phyloP scores from a whole-genome alignment of 2,888 invertebrate species.

The Andrena trimmerana region DNA sequence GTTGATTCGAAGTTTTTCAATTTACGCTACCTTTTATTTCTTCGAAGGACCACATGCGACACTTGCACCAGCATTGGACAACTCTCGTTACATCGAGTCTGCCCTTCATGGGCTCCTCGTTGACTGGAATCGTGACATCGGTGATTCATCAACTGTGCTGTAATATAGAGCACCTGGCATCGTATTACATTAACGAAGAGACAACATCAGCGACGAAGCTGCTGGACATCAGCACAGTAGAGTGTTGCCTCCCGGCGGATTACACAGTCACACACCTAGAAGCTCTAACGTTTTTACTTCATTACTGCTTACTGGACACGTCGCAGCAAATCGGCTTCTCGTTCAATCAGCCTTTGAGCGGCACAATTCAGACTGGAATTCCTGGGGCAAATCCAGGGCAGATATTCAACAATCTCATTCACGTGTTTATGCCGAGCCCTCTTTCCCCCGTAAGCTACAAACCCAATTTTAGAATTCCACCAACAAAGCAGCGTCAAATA shows the following conservation, averaged over 20 bases:
- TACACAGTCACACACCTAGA: conserved; percentile 92
- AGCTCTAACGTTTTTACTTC: conserved; percentile 91
- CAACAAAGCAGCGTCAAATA: neutral
- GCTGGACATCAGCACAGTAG: conserved; percentile 80
- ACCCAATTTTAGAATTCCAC: neutral
- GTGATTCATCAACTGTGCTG: conserved; percentile 92
- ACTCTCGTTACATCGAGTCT: conserved; percentile 92
- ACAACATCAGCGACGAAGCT: conserved; percentile 70
- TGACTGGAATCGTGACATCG: conserved; percentile 91
- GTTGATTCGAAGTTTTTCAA: neutral
- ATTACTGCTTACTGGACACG: conserved; percentile 92
- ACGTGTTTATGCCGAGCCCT: conserved; percentile 91
- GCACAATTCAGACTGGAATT: conserved; percentile 86
- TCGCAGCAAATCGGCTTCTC: conserved; percentile 87
- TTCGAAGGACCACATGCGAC: conserved; percentile 88
- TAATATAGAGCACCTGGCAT: conserved; percentile 89
- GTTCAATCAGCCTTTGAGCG: conserved; percentile 87
- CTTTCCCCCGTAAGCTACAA: conserved; percentile 83
- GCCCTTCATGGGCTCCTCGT: conserved; percentile 91
- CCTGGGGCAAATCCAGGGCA: conserved; percentile 89
- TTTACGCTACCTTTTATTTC: neutral
- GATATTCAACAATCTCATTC: conserved; percentile 92
- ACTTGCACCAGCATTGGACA: conserved; percentile 93
- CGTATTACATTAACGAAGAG: conserved; percentile 81
- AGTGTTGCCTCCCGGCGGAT: conserved; percentile 89